Evolutionary conservation across 2,113 vertebrate genomes (phyloP), one percentile per base, ranked within the genome.

Genomic region (Pelvicachromis taeniatus): DNA sequence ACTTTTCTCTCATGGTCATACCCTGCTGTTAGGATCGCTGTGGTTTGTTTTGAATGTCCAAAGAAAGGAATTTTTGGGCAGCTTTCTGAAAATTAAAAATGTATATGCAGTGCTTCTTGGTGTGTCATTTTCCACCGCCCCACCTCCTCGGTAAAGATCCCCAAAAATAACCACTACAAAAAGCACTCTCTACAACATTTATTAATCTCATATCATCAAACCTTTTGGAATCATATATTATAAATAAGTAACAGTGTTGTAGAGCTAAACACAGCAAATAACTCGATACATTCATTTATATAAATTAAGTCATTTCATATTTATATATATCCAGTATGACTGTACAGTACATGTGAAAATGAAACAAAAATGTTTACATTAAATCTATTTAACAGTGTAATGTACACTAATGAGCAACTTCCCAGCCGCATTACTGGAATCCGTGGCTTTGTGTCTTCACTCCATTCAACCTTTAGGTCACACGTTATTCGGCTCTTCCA

Each of bases 381-480:
- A 92, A 95, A 95, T 94, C 88, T 80, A 65, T 80, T 85, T 86
- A 56, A 87, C 96, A 96, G 96, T 97, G 96, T 97, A 97, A 97
- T 96, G 95, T 97, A 97, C 96, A 97, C 96, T 90, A 96, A 92
- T 85, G 80, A 80, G 78, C 82, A 90, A 93, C 89, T 83, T 95
- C 87, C 96, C 96, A 95, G 94, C 78, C 3, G 9, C 9, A 19
- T 4, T 0, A 13, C 95, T 95, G 94, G 94, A 96, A 95, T 89
- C 68, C 50, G 75, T 89, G 78, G 89, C 87, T 84, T 86, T 31
- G 42, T 55, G 84, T 80, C 45, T 78, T 85, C 61, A 87, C 80
- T 83, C 26, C 83, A 75, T 33, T 77, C 59, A 21, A 3, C 29
- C 5, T 70, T 48, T 84, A 59, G 9, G 9, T 95, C 93, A 96